A percentile compares a stretch with the other conserved stretches of the same genome.
Conservation (phyloP, 2,797 vertebrate species). For the Tauraco hartlaubi region DNA sequence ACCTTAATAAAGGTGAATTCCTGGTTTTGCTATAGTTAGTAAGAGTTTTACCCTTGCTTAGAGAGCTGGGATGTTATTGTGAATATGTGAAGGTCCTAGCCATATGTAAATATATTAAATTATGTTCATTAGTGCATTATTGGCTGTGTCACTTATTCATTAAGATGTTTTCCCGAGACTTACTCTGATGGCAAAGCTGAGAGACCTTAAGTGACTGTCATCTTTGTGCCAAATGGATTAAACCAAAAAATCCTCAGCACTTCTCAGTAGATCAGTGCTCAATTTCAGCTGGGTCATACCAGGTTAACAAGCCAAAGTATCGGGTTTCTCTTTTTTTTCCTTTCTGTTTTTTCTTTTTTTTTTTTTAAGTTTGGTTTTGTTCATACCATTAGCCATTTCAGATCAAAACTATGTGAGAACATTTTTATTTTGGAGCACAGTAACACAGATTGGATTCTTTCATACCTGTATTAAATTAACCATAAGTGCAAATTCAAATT, state of each 20-base stretch:
- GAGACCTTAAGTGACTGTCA: neutral
- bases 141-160: neutral
- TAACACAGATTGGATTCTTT: neutral
- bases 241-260: neutral
- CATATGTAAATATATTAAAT: neutral
- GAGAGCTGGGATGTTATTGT: neutral
- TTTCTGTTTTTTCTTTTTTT: too few species aligned
- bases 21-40: neutral
- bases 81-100: neutral
- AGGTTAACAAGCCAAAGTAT: slow-evolving; percentile 3
- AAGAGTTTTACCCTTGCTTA: neutral
- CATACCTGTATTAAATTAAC: neutral
- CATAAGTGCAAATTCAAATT: neutral
- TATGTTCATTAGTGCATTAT: neutral
- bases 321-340: neutral
- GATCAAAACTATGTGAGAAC: neutral
- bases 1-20: neutral
- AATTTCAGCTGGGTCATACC: slow-evolving; percentile 4
- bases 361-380: neutral
- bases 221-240: neutral
- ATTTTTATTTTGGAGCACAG: neutral
- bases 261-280: neutral
- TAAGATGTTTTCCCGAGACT: neutral
- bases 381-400: neutral
- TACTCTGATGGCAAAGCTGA: neutral